A percentile compares a stretch with the other conserved stretches of the same genome.
Conservation (phyloP, 2,797 vertebrate genomes). For the Myotis planiceps region DNA sequence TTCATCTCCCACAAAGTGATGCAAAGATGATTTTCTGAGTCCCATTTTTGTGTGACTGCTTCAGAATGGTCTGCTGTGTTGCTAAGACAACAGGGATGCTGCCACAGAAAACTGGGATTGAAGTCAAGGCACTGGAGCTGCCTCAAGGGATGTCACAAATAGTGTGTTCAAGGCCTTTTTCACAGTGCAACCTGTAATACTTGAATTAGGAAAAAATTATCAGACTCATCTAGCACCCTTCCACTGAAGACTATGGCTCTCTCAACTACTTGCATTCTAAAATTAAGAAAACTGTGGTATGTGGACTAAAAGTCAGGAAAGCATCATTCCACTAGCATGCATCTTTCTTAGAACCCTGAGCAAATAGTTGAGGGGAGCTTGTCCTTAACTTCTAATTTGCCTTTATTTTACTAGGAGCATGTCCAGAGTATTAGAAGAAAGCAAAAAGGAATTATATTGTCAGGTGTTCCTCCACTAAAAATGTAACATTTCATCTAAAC, state of each 20-base stretch:
- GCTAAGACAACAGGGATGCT: conserved; percentile 23
- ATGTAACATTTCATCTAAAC: not conserved
- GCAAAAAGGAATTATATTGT: not conserved
- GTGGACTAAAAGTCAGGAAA: not conserved
- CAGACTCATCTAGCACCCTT: not conserved
- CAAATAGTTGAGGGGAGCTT: not conserved
- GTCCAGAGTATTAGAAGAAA: not conserved
- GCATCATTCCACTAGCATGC: not conserved
- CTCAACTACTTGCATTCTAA: not conserved
- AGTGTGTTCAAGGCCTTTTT: conserved; percentile 41
- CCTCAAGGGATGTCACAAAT: conserved; percentile 39
- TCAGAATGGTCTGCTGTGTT: conserved; percentile 50
- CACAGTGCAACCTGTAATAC: conserved; percentile 45
- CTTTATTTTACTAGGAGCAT: not conserved
- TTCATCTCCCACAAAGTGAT: conserved; percentile 29
- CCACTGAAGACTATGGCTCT: not conserved
- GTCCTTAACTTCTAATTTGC: not conserved
- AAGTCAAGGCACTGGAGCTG: not conserved
- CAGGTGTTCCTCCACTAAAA: not conserved
- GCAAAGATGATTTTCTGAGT: conserved; percentile 52
- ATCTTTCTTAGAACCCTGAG: not conserved
- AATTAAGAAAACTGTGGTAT: not conserved
- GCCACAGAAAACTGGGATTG: not conserved
- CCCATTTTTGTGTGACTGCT: not conserved
- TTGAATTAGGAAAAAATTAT: conserved; percentile 1